phyloP scores from a whole-genome alignment of 1,140 invertebrate genomes.

The Hyphantria cunea region DNA sequence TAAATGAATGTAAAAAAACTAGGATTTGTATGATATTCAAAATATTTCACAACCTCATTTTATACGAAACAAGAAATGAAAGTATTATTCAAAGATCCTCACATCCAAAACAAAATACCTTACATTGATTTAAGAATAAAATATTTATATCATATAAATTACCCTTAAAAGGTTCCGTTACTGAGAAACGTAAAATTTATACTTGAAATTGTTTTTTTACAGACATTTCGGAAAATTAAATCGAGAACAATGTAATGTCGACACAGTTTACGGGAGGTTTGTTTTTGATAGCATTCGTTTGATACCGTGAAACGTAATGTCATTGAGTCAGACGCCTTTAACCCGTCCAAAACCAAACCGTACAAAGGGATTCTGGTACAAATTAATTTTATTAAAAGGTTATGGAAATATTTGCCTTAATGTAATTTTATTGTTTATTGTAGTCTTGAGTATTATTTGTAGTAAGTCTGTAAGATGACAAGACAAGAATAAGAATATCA shows the following conservation, averaged over 20 bases:
- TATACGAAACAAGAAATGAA: too few species aligned
- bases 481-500: too few species aligned
- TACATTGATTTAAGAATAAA: too few species aligned
- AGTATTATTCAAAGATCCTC: too few species aligned
- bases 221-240: slow-evolving; percentile 19
- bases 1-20: too few species aligned
- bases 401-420: neutral
- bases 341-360: slow-evolving; percentile 1
- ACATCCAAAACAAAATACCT: too few species aligned
- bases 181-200: neutral
- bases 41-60: too few species aligned
- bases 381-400: neutral
- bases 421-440: neutral
- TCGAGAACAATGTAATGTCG: slow-evolving; percentile 27
- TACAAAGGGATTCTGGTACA: neutral
- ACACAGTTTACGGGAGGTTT: slow-evolving; percentile 20
- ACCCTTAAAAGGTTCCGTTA: neutral
- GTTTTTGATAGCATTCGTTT: slow-evolving; percentile 37
- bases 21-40: too few species aligned
- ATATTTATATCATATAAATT: too few species aligned
- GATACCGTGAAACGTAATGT: slow-evolving; percentile 36
- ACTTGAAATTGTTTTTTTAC: neutral
- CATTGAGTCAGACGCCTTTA: slow-evolving; percentile 1
- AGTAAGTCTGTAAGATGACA: too few species aligned
- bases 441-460: neutral